Base-by-base conservation (phyloP, 2,888 invertebrate genomes). In the Priapulus caudatus region DNA sequence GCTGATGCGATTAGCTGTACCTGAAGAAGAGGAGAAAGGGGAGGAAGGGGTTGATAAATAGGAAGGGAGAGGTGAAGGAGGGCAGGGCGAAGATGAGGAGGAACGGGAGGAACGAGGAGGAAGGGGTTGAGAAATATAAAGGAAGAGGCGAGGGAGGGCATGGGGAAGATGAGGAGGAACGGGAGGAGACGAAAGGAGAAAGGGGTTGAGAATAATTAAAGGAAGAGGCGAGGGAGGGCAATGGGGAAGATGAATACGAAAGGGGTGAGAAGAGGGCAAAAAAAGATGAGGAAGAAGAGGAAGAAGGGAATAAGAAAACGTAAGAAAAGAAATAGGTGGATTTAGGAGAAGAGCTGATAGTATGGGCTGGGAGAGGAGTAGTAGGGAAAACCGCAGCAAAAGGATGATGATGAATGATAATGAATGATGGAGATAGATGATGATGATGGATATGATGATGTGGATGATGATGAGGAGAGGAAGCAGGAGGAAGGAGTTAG, bases 1-100 rank as follows among this genome's bases (percentile, higher is more conserved):
- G n/a, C n/a, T n/a, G n/a, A n/a, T n/a, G n/a, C n/a, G n/a, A n/a
- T n/a, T n/a, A n/a, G n/a, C n/a, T n/a, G n/a, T n/a, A n/a, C n/a
- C n/a, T n/a, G 33, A 33, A 33, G 33, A 33, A 33, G 33, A 33
- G n/a, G 33, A 33, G n/a, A 33, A 33, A n/a, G 33, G n/a, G n/a
- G 33, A 33, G n/a, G 33, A 33, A 33, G 33, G n/a, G n/a, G 33
- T 33, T 10, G n/a, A 33, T 10, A 33, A 33, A n/a, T 15, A 33
- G 33, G n/a, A 33, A n/a, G n/a, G n/a, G 33, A 33, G n/a, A 33
- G n/a, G n/a, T 15, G 33, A 33, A 33, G 33, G n/a, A 33, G 33
- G n/a, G n/a, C 10, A 33, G n/a, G 33, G n/a, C 10, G 33, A 33
- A 33, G 33, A 33, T n/a, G n/a, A n/a, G n/a, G n/a, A n/a, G n/a